Base-by-base conservation (phyloP, 2,888 invertebrate species). In the Rhagium mordax region DNA sequence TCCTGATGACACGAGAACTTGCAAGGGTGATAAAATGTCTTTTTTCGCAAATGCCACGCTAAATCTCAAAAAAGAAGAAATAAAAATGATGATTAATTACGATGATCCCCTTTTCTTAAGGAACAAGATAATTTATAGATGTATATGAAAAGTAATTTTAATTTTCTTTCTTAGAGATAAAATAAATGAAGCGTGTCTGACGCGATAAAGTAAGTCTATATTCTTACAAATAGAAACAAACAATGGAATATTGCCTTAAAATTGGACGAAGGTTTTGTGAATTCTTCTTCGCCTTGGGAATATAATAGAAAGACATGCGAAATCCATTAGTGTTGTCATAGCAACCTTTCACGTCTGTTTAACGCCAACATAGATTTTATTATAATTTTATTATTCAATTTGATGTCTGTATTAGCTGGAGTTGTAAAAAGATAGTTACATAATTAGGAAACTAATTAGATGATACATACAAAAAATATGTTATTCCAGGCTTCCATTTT, bases 181-280 rank as follows among this genome's bases (percentile, higher is more conserved):
- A 71, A 72, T 57, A 49, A 68, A 68, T 67, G 60, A 61, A 61
- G 18, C 67, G 27, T 57, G 61, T 67, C 41, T 24, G 67, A 24
- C 51, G 51, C 68, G 57, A 71, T 71, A 49, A 66, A 73, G 74
- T 74, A 60, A 73, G 69, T 68, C 59, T 65, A 68, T 71, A 68
- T 71, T 71, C 66, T 59, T 57, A 65, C 71, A 57, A 72, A 72
- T 66, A 70, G 59, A 72, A 62, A 70, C 69, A 72, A 71, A 68
- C 69, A 72, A 72, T 71, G 66, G 74, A 67, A 69, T 62, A 70
- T 75, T 65, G 71, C 70, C 64, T 69, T 72, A 71, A 76, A 75
- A 78, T 78, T 78, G 75, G 75, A 77, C 72, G 72, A 53, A 71
- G 74, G 76, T 74, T 75, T 76, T 53, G 69, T 33, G 70, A 76